Base-by-base conservation (phyloP, 1,140 invertebrate species). In the Sycophila sp. region DNA sequence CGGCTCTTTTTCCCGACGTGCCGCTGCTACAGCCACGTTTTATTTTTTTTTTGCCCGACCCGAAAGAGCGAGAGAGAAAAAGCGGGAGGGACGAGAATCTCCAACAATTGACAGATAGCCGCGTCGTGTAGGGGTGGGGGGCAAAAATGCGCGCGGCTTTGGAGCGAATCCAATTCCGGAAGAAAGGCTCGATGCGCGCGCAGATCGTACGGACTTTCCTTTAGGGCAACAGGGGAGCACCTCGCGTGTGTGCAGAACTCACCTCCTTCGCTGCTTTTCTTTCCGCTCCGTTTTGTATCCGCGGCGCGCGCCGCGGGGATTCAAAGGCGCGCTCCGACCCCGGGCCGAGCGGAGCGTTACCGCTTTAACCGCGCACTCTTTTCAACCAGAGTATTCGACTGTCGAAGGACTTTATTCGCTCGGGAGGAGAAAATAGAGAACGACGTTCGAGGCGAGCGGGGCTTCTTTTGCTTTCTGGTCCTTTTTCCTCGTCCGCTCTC, bases 41-140 rank as follows among this genome's bases (percentile, higher is more conserved):
- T 45, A 7, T 17, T n/a, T 7, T 8, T n/a, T 5, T 6, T 42
- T 15, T 45, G 42, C 17, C n/a, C 34, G 34, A 36, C 34, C 5
- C 13, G 13, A 36, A 55, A 73, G 72, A 45, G 40, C 8, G 40
- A 45, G 40, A 45, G 40, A 45, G 40, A 45, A n/a, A 45, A n/a
- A 45, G 40, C 8, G 40, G n/a, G 40, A 45, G 13, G 34, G n/a
- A 55, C 5, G 22, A 19, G 38, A 24, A 71, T 56, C 28, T 45
- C 30, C 11, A 26, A 56, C 38, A 56, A 64, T 71, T 60, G 69
- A 71, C 56, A 32, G 55, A 60, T 45, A 66, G 49, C 36, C 32
- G n/a, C 40, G n/a, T n/a, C n/a, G n/a, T n/a, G n/a, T n/a, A n/a
- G n/a, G n/a, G n/a, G 40, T n/a, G 22, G 42, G 42, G 11, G 42